A percentile compares a stretch with the other conserved stretches of the same genome.
These are phyloP conservation scores for Sebastes itinus DNA, from an alignment of 2,797 vertebrate genomes.

Conservation along the genomic window DNA sequence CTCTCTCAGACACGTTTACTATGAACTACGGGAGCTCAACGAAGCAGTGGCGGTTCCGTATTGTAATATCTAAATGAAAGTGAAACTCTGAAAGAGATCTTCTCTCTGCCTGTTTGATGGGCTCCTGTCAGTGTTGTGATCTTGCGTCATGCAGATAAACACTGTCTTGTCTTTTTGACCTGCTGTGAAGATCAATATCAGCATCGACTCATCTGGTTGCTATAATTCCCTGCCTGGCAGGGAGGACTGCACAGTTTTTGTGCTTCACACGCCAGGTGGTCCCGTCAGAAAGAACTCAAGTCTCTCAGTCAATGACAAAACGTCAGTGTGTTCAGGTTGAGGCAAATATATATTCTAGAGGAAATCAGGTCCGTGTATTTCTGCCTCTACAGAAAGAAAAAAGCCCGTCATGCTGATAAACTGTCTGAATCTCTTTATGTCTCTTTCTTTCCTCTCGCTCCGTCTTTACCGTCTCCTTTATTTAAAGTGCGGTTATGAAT, in stretches of 20 bases:
- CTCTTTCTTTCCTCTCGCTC: neutral
- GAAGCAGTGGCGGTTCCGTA: neutral
- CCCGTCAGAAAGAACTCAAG: conserved; percentile 25
- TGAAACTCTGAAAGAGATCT: neutral
- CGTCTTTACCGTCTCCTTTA: neutral
- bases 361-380: neutral
- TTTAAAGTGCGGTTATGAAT: neutral
- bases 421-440: conserved; percentile 7
- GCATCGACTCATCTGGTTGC: conserved; percentile 36
- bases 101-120: neutral
- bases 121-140: conserved; percentile 3
- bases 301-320: conserved; percentile 29
- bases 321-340: neutral
- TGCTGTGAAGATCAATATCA: conserved; percentile 53
- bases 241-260: conserved; percentile 8
- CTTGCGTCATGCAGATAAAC: conserved; percentile 40
- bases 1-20: accelerated
- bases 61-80: neutral
- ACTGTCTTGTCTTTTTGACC: conserved; percentile 18
- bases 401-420: conserved; percentile 10
- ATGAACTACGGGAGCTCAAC: neutral
- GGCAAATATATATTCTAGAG: conserved; percentile 10
- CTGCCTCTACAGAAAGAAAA: conserved; percentile 3
- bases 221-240: conserved; percentile 32
- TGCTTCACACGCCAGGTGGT: conserved; percentile 21